Conservation (phyloP, 2,797 vertebrate genomes). For the Kryptopterus vitreolus region DNA sequence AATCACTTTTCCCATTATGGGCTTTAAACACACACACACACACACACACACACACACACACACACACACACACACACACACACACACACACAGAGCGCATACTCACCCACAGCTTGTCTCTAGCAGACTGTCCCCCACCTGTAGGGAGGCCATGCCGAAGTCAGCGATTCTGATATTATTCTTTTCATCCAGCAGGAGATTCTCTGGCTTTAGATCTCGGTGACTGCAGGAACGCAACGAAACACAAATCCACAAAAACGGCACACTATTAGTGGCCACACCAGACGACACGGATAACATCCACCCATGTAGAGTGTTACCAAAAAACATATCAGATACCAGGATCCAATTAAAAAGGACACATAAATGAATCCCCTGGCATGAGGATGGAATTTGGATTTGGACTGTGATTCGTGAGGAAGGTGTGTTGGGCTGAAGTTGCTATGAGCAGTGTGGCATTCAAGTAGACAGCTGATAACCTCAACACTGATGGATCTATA, state of each 20-base stretch:
- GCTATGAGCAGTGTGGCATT: too few species aligned
- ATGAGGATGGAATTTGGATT: too few species aligned
- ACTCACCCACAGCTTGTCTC: slow-evolving; percentile 94
- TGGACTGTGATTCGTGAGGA: too few species aligned
- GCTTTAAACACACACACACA: neutral
- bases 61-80: slow-evolving; percentile 15
- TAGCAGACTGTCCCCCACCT: slow-evolving; percentile 91
- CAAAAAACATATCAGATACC: neutral
- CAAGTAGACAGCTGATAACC: too few species aligned
- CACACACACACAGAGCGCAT: slow-evolving; percentile 14
- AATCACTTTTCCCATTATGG: neutral
- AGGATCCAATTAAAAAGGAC: neutral
- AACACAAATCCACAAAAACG: slow-evolving; percentile 22
- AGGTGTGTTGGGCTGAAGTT: too few species aligned
- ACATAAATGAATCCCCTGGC: neutral
- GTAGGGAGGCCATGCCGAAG: slow-evolving; percentile 92
- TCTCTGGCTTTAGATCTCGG: slow-evolving; percentile 92
- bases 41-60: neutral
- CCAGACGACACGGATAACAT: neutral
- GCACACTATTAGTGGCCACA: neutral
- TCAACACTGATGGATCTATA: too few species aligned
- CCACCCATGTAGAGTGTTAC: neutral
- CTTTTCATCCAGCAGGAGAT: slow-evolving; percentile 89
- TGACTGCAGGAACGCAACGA: slow-evolving; percentile 72
- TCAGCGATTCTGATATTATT: slow-evolving; percentile 93